These are phyloP conservation scores for Oligia strigilis DNA, from an alignment of 2,888 invertebrate species.

Conservation along the genomic window DNA sequence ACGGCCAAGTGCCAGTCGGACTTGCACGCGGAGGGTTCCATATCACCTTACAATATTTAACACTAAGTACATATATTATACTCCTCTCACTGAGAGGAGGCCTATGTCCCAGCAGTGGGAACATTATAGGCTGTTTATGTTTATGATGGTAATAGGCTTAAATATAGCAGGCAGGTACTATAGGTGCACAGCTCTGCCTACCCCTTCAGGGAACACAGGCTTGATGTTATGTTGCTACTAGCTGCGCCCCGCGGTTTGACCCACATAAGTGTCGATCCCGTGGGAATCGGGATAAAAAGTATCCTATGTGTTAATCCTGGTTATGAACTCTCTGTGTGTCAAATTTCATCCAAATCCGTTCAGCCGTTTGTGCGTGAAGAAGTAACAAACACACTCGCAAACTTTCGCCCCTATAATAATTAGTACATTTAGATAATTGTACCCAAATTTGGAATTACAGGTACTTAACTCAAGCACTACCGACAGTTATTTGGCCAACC, in stretches of 20 bases:
- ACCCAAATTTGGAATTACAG: constrained; percentile 61
- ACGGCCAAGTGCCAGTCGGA: not conserved
- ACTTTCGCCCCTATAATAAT: too few relatives aligned
- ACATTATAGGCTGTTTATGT: too few relatives aligned
- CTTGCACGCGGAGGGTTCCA: not conserved
- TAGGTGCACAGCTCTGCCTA: not conserved
- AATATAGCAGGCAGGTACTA: not conserved
- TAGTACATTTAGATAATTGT: not conserved
- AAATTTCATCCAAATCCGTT: too few relatives aligned
- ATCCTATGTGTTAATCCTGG: too few relatives aligned
- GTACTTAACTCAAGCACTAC: constrained; percentile 61
- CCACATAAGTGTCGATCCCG: too few relatives aligned
- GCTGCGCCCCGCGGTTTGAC: too few relatives aligned
- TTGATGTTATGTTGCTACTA: not conserved
- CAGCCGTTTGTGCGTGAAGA: too few relatives aligned
- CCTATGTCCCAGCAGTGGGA: too few relatives aligned
- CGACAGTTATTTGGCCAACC: constrained; percentile 43
- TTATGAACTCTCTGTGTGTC: too few relatives aligned
- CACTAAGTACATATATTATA: not conserved
- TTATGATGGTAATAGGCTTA: not conserved
- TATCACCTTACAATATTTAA: not conserved
- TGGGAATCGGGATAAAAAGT: too few relatives aligned
- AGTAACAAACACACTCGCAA: too few relatives aligned
- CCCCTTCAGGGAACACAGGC: not conserved
- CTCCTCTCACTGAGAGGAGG: too few relatives aligned